Conservation (phyloP, 2,113 vertebrate species). For the Anoura caudifer region DNA sequence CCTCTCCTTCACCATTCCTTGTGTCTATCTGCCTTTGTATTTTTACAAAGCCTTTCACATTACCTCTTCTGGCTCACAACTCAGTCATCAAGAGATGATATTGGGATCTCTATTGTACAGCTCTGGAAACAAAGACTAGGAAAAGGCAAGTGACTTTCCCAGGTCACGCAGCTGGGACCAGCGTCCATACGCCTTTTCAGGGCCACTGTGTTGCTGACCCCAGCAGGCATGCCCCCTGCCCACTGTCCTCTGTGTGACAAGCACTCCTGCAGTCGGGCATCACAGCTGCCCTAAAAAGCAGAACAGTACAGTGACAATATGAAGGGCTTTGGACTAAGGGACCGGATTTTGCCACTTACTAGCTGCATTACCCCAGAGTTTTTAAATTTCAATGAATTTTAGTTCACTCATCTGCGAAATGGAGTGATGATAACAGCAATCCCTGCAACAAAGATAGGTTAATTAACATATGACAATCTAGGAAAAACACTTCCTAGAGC, state of each 20-base stretch:
- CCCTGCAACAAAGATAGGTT: not conserved
- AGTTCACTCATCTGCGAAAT: not conserved
- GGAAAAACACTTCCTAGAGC: not conserved
- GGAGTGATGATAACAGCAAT: not conserved
- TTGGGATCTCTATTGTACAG: not conserved
- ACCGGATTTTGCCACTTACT: not conserved
- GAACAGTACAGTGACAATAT: not conserved
- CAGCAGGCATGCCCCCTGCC: not conserved
- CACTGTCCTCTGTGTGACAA: not conserved
- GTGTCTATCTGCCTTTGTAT: not conserved
- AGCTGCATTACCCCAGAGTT: not conserved
- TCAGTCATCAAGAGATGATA: not conserved
- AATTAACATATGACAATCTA: not conserved
- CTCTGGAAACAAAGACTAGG: not conserved
- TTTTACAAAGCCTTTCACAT: not conserved
- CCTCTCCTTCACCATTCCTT: not conserved
- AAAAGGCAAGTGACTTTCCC: not conserved
- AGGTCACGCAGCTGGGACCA: not conserved
- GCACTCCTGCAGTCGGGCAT: too few species aligned
- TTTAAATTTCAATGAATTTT: not conserved
- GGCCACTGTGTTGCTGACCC: not conserved
- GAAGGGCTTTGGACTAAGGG: not conserved
- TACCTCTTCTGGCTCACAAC: not conserved
- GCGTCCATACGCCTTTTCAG: not conserved
- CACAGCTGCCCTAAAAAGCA: not conserved